Conservation (phyloP, 2,113 vertebrate genomes). For the Saguinus imperator region DNA sequence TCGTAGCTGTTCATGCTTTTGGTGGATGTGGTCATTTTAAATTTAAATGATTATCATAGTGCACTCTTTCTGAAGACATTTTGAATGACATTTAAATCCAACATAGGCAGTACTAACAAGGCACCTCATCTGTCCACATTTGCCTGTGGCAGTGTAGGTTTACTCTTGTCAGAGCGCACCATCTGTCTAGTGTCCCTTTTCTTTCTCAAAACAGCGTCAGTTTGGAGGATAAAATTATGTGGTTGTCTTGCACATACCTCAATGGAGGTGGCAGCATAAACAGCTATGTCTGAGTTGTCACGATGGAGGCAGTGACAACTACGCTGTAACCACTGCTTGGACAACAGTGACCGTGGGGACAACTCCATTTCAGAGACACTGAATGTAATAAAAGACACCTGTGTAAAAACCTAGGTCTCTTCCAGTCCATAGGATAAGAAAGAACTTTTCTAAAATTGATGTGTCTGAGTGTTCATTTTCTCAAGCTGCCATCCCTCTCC, state of each 20-base stretch:
- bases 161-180: background rate
- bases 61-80: background rate
- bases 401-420: background rate
- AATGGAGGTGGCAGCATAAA: background rate
- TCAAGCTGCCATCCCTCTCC: background rate
- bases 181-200: background rate
- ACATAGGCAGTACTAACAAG: background rate
- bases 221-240: background rate
- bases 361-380: background rate
- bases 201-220: background rate
- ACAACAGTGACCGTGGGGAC: background rate
- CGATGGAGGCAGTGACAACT: fast-evolving
- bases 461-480: background rate
- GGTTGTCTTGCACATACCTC: background rate
- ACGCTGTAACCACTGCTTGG: background rate
- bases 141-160: background rate
- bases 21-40: background rate
- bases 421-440: background rate
- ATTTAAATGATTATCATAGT: background rate
- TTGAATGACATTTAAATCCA: background rate
- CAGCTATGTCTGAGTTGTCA: background rate
- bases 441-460: background rate
- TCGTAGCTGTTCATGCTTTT: background rate
- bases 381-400: background rate
- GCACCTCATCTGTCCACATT: background rate